Evolutionary conservation across 2,797 vertebrate genomes (phyloP).

Genomic region (Petrocephalus sullivani): DNA sequence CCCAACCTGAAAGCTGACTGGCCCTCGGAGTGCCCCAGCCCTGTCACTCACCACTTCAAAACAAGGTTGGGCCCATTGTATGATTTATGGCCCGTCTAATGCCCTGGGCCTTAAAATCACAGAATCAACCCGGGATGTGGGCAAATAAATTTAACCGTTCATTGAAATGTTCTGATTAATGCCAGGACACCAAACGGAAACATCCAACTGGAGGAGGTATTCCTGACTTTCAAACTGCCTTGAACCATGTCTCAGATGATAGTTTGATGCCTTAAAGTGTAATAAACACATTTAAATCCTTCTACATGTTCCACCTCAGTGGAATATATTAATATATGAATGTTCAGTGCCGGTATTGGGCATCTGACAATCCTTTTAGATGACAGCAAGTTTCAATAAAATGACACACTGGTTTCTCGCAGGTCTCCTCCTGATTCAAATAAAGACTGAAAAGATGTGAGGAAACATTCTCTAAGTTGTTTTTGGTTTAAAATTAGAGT

Average conservation of each 20-base stretch:
- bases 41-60: neutral
- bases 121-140: neutral
- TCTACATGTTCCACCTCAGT: neutral
- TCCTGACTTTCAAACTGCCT: neutral
- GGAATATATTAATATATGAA: neutral
- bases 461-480: neutral
- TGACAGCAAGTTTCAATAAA: neutral
- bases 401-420: neutral
- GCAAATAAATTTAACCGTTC: neutral
- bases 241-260: neutral
- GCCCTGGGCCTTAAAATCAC: neutral
- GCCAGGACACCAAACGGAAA: neutral
- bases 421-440: neutral
- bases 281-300: neutral
- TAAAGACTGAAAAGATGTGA: neutral
- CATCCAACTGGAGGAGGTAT: neutral
- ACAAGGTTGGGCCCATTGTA: neutral
- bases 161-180: neutral
- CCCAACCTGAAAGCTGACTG: neutral
- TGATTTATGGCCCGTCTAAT: neutral
- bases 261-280: neutral
- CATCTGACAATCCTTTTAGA: neutral
- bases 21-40: neutral
- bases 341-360: neutral
- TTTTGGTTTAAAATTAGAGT: neutral